These are phyloP conservation scores for Parazoanthus swiftii DNA, from an alignment of 92 coral and sea anemone species.

Conservation along the genomic window DNA sequence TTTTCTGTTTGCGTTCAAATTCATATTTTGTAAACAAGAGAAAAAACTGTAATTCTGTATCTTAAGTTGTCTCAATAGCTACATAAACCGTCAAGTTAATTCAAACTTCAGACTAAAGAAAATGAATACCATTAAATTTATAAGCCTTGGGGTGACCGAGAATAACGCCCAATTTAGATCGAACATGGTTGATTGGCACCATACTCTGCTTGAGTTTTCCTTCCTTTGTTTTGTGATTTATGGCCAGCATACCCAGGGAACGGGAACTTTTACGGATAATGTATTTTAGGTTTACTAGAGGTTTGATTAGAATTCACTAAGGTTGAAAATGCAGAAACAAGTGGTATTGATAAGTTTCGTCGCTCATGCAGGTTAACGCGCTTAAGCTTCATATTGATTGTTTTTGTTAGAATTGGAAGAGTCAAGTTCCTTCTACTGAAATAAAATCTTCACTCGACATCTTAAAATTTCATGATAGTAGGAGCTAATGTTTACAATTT, in stretches of 20 bases:
- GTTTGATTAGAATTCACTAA: not conserved
- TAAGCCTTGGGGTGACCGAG: slow-evolving; percentile 15
- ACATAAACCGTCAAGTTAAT: not conserved
- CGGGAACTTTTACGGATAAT: not conserved
- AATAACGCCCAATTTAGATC: slow-evolving; percentile 7
- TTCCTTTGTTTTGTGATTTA: not conserved
- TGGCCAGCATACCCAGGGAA: not conserved
- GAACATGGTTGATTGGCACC: slow-evolving; percentile 13
- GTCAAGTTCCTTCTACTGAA: not conserved
- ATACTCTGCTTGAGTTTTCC: not conserved
- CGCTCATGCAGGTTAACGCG: not conserved
- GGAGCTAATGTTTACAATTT: not conserved
- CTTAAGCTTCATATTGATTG: not conserved
- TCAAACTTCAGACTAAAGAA: too few relatives aligned
- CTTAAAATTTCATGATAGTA: not conserved
- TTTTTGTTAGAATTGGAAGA: not conserved
- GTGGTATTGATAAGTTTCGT: not conserved
- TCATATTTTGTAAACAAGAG: not conserved
- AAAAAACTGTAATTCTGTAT: not conserved
- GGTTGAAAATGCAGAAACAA: not conserved
- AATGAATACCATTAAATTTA: not conserved
- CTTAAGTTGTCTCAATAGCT: not conserved
- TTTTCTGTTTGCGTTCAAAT: not conserved
- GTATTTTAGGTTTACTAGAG: too few relatives aligned
- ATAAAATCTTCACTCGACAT: not conserved